phyloP scores from a whole-genome alignment of 2,888 invertebrate genomes.

The Dicroscelio sp. region DNA sequence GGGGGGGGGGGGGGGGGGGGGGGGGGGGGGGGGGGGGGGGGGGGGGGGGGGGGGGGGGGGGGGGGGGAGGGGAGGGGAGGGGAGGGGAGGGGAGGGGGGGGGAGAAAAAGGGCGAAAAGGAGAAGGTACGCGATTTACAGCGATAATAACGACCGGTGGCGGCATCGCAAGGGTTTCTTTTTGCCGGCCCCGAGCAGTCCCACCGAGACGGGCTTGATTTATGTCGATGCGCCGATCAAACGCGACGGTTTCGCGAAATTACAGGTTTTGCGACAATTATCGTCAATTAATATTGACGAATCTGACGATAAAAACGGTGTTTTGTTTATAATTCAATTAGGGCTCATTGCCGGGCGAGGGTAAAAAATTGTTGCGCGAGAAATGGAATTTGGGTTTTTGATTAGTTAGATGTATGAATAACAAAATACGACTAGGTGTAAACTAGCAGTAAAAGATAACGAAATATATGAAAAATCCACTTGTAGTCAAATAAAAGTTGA shows the following conservation, averaged over 20 bases:
- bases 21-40: too few relatives aligned
- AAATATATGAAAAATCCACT: too few relatives aligned
- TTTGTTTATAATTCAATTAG: conserved; percentile 68
- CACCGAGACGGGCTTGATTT: conserved; percentile 67
- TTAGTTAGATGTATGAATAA: not conserved
- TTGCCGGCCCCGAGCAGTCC: conserved; percentile 55
- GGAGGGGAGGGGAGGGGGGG: conserved; percentile 55
- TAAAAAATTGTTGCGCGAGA: not conserved
- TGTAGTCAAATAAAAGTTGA: too few relatives aligned
- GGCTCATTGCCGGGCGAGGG: not conserved
- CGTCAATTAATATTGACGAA: conserved; percentile 70
- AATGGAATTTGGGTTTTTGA: not conserved
- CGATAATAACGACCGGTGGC: conserved; percentile 79
- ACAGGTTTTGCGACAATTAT: conserved; percentile 65
- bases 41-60: too few relatives aligned
- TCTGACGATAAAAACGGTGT: conserved; percentile 50
- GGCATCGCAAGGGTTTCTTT: conserved; percentile 74
- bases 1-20: conserved; percentile 88
- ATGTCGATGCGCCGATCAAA: conserved; percentile 67
- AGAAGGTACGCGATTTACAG: conserved; percentile 68
- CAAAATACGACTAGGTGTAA: too few relatives aligned
- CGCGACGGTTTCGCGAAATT: conserved; percentile 58
- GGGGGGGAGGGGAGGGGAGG: too few relatives aligned
- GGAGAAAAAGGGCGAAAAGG: conserved; percentile 50
- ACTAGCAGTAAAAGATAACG: too few relatives aligned